These are phyloP conservation scores for Mizuhopecten yessoensis DNA, from an alignment of 1,140 invertebrate genomes.

Conservation along the genomic window DNA sequence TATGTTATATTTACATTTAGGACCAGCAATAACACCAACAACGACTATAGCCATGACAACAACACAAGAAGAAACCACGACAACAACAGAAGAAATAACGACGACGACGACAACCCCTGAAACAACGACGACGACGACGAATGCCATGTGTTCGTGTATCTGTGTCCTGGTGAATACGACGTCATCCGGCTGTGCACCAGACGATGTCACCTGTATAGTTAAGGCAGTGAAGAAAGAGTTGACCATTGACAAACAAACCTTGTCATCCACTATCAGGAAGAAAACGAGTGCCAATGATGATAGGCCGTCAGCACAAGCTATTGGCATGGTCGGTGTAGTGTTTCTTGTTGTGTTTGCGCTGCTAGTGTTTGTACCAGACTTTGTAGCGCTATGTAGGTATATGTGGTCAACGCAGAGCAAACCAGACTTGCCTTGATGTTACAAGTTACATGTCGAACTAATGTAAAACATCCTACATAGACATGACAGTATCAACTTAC, in stretches of 20 bases:
- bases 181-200: background rate
- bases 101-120: background rate
- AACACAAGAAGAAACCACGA: background rate
- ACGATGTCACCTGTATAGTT: background rate
- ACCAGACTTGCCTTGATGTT: background rate
- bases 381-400: background rate
- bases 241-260: constrained; percentile 34
- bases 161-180: background rate
- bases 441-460: too few relatives aligned
- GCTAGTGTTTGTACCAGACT: background rate
- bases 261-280: constrained; percentile 53
- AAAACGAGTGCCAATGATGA: constrained; percentile 48
- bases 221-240: constrained; percentile 24
- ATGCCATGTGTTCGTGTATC: background rate
- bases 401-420: background rate
- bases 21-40: background rate
- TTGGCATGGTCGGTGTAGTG: constrained; percentile 41
- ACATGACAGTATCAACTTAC: too few relatives aligned
- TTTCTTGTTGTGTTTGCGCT: background rate
- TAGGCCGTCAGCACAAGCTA: constrained; percentile 33
- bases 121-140: background rate
- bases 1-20: background rate
- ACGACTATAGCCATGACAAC: background rate
- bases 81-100: background rate
- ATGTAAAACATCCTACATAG: too few relatives aligned